Conservation (phyloP, 2,797 vertebrate species). For the Notolepis coatsorum region DNA sequence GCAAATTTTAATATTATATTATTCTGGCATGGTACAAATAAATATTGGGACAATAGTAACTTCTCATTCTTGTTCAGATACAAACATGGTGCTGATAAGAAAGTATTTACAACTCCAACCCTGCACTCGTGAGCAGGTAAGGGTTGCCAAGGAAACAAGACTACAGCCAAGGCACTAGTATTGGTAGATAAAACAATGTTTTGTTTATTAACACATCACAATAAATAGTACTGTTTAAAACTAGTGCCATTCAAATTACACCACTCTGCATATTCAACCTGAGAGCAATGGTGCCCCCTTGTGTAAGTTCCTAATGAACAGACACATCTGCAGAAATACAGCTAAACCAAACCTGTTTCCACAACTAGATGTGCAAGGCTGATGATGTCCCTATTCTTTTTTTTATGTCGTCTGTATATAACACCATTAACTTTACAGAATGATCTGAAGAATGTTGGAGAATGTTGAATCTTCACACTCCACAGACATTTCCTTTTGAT, state of each 20-base stretch:
- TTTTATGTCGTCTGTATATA: slow-evolving; percentile 6
- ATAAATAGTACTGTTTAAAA: slow-evolving; percentile 75
- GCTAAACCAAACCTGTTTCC: not conserved
- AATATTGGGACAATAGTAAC: slow-evolving; percentile 29
- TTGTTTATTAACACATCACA: slow-evolving; percentile 52
- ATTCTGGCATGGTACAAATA: slow-evolving; percentile 22
- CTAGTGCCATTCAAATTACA: slow-evolving; percentile 67
- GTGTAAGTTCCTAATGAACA: slow-evolving; percentile 63
- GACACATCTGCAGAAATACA: slow-evolving; percentile 16
- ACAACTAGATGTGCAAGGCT: slow-evolving; percentile 16
- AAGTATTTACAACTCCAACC: slow-evolving; percentile 55
- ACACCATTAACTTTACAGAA: slow-evolving; percentile 25
- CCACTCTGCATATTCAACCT: slow-evolving; percentile 45
- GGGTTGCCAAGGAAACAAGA: not conserved
- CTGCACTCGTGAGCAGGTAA: slow-evolving; percentile 55
- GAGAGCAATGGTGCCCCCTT: slow-evolving; percentile 79
- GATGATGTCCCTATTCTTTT: no score
- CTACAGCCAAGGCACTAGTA: slow-evolving; percentile 30
- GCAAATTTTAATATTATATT: no score
- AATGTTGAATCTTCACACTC: slow-evolving; percentile 36
- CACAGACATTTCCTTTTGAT: slow-evolving; percentile 38
- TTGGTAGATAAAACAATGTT: slow-evolving; percentile 10
- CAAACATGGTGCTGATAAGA: slow-evolving; percentile 47
- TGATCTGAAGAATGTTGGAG: slow-evolving; percentile 13
- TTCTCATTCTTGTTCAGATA: slow-evolving; percentile 38